phyloP scores from a whole-genome alignment of 2,888 invertebrate species.

The Omphaloscelis lunosa region DNA sequence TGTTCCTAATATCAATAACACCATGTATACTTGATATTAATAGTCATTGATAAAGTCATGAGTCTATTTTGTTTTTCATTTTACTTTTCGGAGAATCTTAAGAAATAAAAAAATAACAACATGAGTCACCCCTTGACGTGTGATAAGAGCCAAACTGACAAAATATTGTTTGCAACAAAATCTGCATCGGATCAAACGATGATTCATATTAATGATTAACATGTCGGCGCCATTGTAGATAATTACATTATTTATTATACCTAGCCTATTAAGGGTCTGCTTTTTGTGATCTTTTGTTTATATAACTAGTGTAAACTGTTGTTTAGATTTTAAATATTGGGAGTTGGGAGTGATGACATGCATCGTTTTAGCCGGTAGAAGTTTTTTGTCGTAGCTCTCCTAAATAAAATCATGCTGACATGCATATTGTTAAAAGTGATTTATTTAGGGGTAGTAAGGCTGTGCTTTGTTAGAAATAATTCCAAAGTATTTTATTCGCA shows the following conservation, averaged over 20 bases:
- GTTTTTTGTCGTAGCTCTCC: background rate
- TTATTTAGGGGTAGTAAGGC: background rate
- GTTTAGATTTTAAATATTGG: background rate
- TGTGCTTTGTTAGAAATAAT: background rate
- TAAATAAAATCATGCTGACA: background rate
- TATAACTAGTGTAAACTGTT: background rate
- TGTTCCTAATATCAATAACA: slow-evolving; percentile 1
- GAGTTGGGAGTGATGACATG: background rate
- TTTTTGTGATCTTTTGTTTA: background rate
- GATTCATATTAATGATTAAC: slow-evolving; percentile 36
- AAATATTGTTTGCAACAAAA: slow-evolving; percentile 52
- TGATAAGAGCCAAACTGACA: slow-evolving; percentile 47
- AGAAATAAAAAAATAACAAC: slow-evolving; percentile 37
- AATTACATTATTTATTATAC: slow-evolving; percentile 27
- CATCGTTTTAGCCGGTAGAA: background rate
- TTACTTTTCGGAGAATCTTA: slow-evolving; percentile 39
- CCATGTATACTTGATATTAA: background rate
- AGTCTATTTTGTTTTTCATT: slow-evolving; percentile 43
- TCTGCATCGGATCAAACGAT: slow-evolving; percentile 50
- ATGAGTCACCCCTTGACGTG: slow-evolving; percentile 53
- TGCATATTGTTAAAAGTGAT: background rate
- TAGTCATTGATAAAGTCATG: slow-evolving; percentile 36
- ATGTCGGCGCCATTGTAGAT: slow-evolving; percentile 21
- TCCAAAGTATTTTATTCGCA: background rate
- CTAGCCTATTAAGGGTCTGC: slow-evolving; percentile 7